A percentile compares a stretch with the other conserved stretches of the same genome.
phyloP scores from a whole-genome alignment of 2,888 invertebrate genomes.

The Urechis unicinctus region DNA sequence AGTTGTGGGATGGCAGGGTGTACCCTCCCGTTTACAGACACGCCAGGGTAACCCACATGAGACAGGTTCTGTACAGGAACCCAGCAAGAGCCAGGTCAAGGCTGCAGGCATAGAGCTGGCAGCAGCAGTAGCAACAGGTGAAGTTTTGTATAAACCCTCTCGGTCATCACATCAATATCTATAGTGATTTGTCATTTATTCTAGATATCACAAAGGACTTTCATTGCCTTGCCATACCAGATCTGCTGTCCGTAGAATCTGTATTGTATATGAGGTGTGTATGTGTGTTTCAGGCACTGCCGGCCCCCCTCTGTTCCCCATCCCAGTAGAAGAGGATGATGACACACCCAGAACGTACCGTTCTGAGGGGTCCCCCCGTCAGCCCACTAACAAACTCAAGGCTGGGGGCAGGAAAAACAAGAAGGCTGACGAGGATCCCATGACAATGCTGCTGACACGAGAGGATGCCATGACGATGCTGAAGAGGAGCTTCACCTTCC shows the following conservation, averaged over 20 bases:
- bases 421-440: conserved; percentile 1
- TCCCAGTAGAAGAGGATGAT: conserved; percentile 29
- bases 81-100: neutral
- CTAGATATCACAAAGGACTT: no score
- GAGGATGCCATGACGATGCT: conserved; percentile 31
- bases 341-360: conserved; percentile 44
- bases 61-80: neutral
- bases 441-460: conserved; percentile 22
- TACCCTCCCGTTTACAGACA: conserved; percentile 25
- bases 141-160: neutral
- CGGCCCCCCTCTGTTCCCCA: conserved; percentile 30
- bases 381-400: neutral
- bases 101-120: conserved; percentile 39
- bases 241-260: no score
- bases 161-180: no score
- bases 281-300: conserved; percentile 27
- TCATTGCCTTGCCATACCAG: no score
- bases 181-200: no score
- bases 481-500: conserved; percentile 33
- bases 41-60: conserved; percentile 3
- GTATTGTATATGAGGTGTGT: no score
- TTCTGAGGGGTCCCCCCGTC: conserved; percentile 23
- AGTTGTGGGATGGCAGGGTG: conserved; percentile 42
- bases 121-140: conserved; percentile 36
- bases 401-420: neutral